These are phyloP conservation scores for Mormyrus hasselquistii DNA, from an alignment of 2,797 vertebrate species.

Conservation along the genomic window DNA sequence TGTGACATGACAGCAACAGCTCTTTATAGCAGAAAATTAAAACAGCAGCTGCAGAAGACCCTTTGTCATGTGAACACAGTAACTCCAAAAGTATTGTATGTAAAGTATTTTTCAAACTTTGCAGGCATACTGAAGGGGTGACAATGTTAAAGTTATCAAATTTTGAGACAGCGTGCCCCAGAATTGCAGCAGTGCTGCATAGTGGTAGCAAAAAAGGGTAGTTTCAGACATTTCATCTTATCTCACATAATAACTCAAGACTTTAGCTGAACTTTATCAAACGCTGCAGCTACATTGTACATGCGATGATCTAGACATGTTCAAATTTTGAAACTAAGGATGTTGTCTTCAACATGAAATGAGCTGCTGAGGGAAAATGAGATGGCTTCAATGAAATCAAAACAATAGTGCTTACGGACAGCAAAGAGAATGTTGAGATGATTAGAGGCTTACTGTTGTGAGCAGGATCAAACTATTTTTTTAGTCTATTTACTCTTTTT, in stretches of 20 bases:
- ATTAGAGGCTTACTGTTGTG: not conserved
- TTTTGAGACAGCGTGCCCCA: not conserved
- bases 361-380: not conserved
- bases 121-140: not conserved
- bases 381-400: not conserved
- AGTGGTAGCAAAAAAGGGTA: not conserved
- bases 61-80: not conserved
- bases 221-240: not conserved
- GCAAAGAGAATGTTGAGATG: not conserved
- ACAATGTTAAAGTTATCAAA: not conserved
- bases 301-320: not conserved
- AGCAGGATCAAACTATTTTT: not conserved
- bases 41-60: not conserved
- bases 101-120: not conserved
- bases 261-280: not conserved
- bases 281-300: not conserved
- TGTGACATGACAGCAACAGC: not conserved
- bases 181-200: not conserved
- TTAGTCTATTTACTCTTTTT: not conserved
- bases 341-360: not conserved
- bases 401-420: not conserved
- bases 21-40: not conserved
- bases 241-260: not conserved
- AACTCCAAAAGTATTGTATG: not conserved
- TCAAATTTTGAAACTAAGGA: not conserved